Base-by-base conservation (phyloP, 2,797 vertebrate genomes). In the Cuculus canorus region DNA sequence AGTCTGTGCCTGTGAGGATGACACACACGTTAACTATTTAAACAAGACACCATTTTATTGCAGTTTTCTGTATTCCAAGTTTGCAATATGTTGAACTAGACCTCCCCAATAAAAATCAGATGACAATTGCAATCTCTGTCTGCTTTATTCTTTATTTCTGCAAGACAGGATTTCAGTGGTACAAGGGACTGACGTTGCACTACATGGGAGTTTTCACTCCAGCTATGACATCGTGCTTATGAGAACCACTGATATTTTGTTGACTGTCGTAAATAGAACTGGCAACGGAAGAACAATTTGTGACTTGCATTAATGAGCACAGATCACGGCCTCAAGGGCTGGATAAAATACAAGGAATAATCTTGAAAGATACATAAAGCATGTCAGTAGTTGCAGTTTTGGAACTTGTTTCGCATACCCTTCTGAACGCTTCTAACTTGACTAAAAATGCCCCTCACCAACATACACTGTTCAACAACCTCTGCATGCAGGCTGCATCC, bases 101-200 rank as follows among this genome's bases (percentile, higher is more conserved):
- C 17, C 59, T 92, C 91, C 92, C 88, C 87, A 81, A 52, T 30
- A 91, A 90, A 90, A 86, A 84, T 64, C 88, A 90, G 90, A 56
- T 68, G 91, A 94, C 25, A 71, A 88, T 3, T 82, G 79, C 87
- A 82, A 92, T 73, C 80, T 92, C 88, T 25, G 0, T 66, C 92
- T 89, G 87, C 92, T 97, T 85, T 96, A 94, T 33, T 91, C 82
- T 96, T 95, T 79, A 82, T 78, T 96, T 94, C 96, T 96, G 96
- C 65, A 96, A 92, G 95, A 96, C 92, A 96, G 86, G 93, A 92
- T 83, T 92, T 89, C 39, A 72, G n/a, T 8, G 70, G 90, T 94
- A 97, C 94, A 91, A 72, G 54, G 93, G 84, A 97, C 70, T 84
- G 95, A 91, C 91, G 90, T 88, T 81, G 91, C 78, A 68, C 93